phyloP scores from a whole-genome alignment of 1,140 invertebrate species.

The Solenopsis fugax region DNA sequence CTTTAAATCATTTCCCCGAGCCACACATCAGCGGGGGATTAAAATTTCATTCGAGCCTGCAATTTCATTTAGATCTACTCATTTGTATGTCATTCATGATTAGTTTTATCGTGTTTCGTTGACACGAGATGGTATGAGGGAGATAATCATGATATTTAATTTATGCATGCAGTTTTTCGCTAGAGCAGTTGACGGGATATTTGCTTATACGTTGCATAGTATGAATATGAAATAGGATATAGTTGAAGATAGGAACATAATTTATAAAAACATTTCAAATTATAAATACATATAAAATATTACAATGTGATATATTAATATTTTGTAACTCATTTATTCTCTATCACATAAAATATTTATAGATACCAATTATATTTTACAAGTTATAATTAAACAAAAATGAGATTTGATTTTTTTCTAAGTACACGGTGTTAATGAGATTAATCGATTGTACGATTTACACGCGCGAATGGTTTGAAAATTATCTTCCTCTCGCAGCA shows the following conservation, averaged over 20 bases:
- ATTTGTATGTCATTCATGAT: constrained; percentile 7
- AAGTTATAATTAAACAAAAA: constrained; percentile 5
- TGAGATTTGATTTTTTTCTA: background rate
- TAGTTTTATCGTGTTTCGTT: background rate
- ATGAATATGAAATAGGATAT: background rate
- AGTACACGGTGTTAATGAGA: no score
- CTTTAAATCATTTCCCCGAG: constrained; percentile 48
- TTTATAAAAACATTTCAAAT: background rate
- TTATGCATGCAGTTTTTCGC: background rate
- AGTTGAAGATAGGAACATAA: no score
- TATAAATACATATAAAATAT: background rate
- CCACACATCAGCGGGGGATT: background rate
- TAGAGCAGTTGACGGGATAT: background rate
- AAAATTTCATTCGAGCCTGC: constrained; percentile 21
- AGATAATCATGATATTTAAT: background rate
- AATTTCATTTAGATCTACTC: background rate
- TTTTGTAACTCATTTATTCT: background rate
- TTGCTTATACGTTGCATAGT: background rate
- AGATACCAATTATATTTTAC: background rate
- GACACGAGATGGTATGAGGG: background rate
- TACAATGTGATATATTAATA: no score
- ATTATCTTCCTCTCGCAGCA: constrained; percentile 33
- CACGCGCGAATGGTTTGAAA: constrained; percentile 11
- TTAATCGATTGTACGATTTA: background rate
- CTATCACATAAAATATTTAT: background rate